Evolutionary conservation across 2,888 invertebrate species (phyloP).

Genomic region (Athalia circularis): DNA sequence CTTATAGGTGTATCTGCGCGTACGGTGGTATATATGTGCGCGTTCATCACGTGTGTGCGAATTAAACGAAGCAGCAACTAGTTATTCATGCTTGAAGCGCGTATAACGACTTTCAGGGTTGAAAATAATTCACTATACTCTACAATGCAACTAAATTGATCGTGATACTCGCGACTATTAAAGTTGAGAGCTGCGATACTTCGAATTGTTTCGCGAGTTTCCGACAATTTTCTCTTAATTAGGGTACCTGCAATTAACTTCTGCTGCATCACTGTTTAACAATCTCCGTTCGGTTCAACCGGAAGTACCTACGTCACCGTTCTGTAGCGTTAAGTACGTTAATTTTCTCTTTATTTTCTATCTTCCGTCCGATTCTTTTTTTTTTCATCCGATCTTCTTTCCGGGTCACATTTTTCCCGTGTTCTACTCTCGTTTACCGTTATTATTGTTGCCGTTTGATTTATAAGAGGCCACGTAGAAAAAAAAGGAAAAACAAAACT

Average conservation of each 20-base stretch:
- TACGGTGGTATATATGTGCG: background rate
- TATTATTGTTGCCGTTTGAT: too few relatives aligned
- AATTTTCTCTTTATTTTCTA: too few relatives aligned
- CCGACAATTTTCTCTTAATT: background rate
- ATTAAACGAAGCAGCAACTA: background rate
- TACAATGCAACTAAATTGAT: constrained; percentile 45
- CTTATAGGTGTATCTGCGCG: background rate
- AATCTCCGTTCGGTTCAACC: too few relatives aligned
- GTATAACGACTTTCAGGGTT: constrained; percentile 27
- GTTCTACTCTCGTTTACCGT: too few relatives aligned
- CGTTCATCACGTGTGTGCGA: background rate
- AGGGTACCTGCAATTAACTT: background rate
- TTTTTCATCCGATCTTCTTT: too few relatives aligned
- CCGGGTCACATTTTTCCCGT: too few relatives aligned
- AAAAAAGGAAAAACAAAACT: too few relatives aligned
- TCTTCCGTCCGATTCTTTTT: too few relatives aligned
- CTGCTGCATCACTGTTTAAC: too few relatives aligned
- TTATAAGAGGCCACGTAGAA: too few relatives aligned
- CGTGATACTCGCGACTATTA: constrained; percentile 31
- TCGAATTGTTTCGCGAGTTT: constrained; percentile 11
- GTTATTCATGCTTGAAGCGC: constrained; percentile 42
- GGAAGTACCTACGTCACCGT: too few relatives aligned
- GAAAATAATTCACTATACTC: background rate
- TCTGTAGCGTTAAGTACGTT: too few relatives aligned
- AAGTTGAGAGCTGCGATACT: background rate